These are phyloP conservation scores for Capricornis sumatraensis DNA, from an alignment of 2,113 vertebrate species.

Conservation along the genomic window DNA sequence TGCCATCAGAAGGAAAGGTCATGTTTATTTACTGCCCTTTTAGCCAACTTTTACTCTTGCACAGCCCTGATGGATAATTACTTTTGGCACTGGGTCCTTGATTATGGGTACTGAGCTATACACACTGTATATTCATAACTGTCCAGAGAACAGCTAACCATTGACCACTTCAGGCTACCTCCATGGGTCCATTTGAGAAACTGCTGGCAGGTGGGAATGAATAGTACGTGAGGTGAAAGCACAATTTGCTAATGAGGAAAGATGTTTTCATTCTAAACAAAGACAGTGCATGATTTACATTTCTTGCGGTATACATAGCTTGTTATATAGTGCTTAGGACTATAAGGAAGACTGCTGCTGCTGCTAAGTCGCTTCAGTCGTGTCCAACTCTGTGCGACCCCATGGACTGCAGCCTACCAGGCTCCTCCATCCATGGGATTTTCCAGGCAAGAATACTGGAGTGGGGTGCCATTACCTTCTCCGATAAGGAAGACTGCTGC, in stretches of 20 bases:
- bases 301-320: not conserved
- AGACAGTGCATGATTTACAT: not conserved
- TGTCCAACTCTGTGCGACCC: too few relatives aligned
- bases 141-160: not conserved
- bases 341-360: not conserved
- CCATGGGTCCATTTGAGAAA: not conserved
- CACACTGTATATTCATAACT: not conserved
- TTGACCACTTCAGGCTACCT: not conserved
- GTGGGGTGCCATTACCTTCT: too few relatives aligned
- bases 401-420: too few relatives aligned
- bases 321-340: not conserved
- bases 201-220: not conserved
- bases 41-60: not conserved
- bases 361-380: too few relatives aligned
- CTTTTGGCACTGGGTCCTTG: not conserved
- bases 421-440: too few relatives aligned
- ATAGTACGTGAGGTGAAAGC: not conserved
- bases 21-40: not conserved
- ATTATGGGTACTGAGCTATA: not conserved
- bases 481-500: too few relatives aligned
- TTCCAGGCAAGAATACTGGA: too few relatives aligned
- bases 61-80: not conserved
- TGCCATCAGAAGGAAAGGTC: not conserved
- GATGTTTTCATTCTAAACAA: conserved; percentile 7
- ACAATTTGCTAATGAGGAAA: not conserved